Evolutionary conservation across 1,140 invertebrate species (phyloP).

Genomic region (Ridgeia piscesae): DNA sequence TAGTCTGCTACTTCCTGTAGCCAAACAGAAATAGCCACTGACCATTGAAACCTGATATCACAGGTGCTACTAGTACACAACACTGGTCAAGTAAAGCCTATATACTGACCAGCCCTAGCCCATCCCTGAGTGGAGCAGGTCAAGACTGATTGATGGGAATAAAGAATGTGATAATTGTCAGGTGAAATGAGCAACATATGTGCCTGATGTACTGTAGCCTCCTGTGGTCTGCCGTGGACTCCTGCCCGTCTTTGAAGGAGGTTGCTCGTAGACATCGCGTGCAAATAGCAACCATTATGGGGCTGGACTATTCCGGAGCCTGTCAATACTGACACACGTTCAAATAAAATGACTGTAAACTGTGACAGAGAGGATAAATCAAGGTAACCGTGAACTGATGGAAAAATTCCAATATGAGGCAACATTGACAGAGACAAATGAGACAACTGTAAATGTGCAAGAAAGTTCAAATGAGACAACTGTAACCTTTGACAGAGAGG

Average conservation of each 20-base stretch:
- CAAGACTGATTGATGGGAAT: neutral
- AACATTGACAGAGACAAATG: no score
- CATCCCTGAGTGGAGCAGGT: neutral
- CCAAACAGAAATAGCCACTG: neutral
- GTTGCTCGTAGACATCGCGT: neutral
- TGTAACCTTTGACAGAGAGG: no score
- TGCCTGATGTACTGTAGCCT: neutral
- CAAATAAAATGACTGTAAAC: no score
- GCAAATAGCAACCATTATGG: neutral
- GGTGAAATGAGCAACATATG: neutral
- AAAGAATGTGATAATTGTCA: neutral
- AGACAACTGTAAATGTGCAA: no score
- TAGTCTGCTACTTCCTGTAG: neutral
- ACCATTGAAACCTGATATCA: neutral
- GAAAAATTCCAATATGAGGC: no score
- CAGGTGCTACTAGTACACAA: neutral
- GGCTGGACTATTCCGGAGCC: neutral
- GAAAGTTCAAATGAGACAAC: no score
- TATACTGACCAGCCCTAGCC: neutral
- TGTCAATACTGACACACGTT: neutral
- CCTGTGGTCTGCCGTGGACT: neutral
- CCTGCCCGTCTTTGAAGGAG: neutral
- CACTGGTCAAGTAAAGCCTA: neutral
- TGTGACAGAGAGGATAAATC: no score
- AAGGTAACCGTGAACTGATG: no score